Evolutionary conservation across 2,797 vertebrate species (phyloP).

Genomic region (Microtus obscurus): DNA sequence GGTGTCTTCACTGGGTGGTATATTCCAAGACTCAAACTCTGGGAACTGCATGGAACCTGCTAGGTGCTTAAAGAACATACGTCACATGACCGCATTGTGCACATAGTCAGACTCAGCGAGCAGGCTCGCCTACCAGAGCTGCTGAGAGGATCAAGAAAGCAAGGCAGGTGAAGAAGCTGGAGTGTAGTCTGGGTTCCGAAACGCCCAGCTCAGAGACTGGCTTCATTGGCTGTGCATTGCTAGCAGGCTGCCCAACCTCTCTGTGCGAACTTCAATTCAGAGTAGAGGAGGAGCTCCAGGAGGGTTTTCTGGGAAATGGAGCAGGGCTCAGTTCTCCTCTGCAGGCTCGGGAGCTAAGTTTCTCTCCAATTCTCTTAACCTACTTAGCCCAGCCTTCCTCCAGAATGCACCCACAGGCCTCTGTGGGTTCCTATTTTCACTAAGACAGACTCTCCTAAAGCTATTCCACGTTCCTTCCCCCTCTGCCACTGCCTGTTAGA

Average conservation of each 20-base stretch:
- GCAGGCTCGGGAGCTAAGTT: background rate
- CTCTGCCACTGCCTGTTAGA: background rate
- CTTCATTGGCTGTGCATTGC: background rate
- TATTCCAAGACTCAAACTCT: background rate
- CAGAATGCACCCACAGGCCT: background rate
- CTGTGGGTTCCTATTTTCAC: background rate
- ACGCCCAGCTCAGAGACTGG: background rate
- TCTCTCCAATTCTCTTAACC: background rate
- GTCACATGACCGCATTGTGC: background rate
- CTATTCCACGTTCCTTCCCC: background rate
- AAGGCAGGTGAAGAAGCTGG: fast-evolving
- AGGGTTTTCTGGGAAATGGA: background rate
- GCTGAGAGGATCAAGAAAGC: background rate
- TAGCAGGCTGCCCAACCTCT: background rate
- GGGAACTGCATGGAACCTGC: background rate
- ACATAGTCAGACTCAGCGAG: background rate
- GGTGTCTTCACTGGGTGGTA: background rate
- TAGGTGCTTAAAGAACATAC: background rate
- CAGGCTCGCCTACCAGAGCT: background rate
- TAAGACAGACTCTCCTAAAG: background rate
- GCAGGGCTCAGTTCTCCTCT: background rate
- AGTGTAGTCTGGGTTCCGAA: background rate
- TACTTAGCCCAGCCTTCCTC: background rate
- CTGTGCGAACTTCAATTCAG: background rate
- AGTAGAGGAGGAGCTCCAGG: background rate